Evolutionary conservation across 2,888 invertebrate species (phyloP).

Genomic region (Steromphala cineraria): DNA sequence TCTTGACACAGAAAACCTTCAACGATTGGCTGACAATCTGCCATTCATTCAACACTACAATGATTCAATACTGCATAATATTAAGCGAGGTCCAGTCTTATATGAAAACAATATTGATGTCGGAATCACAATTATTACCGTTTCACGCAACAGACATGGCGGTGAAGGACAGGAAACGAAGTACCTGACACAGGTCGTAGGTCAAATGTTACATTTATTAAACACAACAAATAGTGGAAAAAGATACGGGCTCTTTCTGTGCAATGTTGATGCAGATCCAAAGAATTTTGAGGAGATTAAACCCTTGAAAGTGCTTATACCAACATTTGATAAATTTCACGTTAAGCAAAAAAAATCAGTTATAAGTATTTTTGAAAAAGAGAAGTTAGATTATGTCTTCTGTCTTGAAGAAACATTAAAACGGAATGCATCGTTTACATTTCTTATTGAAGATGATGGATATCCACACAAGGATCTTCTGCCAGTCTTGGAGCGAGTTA

Average conservation of each 20-base stretch:
- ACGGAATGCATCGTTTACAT: constrained; percentile 51
- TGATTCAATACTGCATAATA: background rate
- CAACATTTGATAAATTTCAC: constrained; percentile 51
- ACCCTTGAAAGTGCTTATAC: constrained; percentile 43
- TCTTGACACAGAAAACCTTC: background rate
- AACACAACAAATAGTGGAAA: constrained; percentile 22
- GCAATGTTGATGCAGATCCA: constrained; percentile 66
- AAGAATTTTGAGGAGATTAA: constrained; percentile 51
- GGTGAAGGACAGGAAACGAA: constrained; percentile 50
- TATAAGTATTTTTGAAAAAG: constrained; percentile 61
- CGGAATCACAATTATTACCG: constrained; percentile 60
- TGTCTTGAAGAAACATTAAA: constrained; percentile 62
- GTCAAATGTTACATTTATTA: constrained; percentile 45
- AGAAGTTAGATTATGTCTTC: constrained; percentile 70
- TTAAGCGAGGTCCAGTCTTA: background rate
- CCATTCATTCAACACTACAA: background rate
- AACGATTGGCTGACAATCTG: background rate
- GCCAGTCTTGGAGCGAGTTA: constrained; percentile 48
- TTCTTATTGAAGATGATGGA: constrained; percentile 72
- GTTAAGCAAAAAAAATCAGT: constrained; percentile 14
- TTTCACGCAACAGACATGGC: constrained; percentile 54
- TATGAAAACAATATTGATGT: constrained; percentile 22
- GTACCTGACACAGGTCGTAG: constrained; percentile 63
- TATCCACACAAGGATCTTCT: constrained; percentile 61
- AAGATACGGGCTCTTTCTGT: constrained; percentile 53